These are phyloP conservation scores for Acleris emargana DNA, from an alignment of 2,888 invertebrate genomes.

Conservation along the genomic window DNA sequence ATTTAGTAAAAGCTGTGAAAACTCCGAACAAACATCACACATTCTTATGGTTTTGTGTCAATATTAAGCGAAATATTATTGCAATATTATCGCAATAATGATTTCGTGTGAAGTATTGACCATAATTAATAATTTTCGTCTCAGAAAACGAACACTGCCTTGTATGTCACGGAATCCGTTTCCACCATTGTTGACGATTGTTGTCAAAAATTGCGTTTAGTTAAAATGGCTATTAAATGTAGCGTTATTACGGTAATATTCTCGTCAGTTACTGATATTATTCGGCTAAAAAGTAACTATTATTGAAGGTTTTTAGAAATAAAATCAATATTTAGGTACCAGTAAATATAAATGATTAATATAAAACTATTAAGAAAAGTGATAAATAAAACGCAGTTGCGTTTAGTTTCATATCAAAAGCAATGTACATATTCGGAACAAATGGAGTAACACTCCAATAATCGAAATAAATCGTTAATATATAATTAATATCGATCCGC, in stretches of 20 bases:
- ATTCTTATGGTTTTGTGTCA: constrained; percentile 82
- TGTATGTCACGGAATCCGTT: constrained; percentile 75
- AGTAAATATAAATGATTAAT: too few relatives aligned
- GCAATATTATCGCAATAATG: constrained; percentile 70
- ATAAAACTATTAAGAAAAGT: too few relatives aligned
- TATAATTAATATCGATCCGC: too few relatives aligned
- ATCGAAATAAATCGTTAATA: too few relatives aligned
- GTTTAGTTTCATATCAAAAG: too few relatives aligned
- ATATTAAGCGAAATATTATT: constrained; percentile 71
- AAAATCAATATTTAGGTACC: too few relatives aligned
- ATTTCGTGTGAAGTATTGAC: constrained; percentile 67
- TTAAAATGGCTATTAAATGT: constrained; percentile 39
- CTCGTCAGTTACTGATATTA: not conserved
- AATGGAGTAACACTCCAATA: too few relatives aligned
- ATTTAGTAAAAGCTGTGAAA: constrained; percentile 93
- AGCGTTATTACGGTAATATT: not conserved
- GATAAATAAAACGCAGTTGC: too few relatives aligned
- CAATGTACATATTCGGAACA: too few relatives aligned
- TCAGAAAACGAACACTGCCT: constrained; percentile 77
- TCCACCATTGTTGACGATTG: constrained; percentile 83
- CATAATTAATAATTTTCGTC: constrained; percentile 81
- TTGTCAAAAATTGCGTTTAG: constrained; percentile 77
- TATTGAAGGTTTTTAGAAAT: too few relatives aligned
- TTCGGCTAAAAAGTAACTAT: not conserved
- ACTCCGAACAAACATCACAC: constrained; percentile 98